Evolutionary conservation across 2,888 invertebrate species (phyloP).

Genomic region (Abrostola tripartita): DNA sequence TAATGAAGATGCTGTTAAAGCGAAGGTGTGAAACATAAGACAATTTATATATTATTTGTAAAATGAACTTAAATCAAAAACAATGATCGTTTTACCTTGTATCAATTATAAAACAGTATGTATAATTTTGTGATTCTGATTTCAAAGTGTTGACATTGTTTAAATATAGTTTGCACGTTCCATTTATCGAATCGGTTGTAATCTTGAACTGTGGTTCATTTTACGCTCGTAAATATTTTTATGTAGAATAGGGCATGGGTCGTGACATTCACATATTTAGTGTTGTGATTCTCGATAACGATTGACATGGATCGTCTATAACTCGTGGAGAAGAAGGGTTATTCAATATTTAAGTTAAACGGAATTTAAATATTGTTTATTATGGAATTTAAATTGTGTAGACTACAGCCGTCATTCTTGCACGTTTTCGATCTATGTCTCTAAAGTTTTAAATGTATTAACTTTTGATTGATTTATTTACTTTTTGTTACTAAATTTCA

Average conservation of each 20-base stretch:
- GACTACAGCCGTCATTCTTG: too few relatives aligned
- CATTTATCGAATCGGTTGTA: conserved; percentile 35
- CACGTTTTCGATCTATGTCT: too few relatives aligned
- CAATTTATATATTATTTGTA: conserved; percentile 28
- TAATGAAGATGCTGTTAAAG: conserved; percentile 17
- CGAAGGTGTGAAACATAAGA: neutral
- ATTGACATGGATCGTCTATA: conserved; percentile 14
- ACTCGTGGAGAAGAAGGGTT: neutral
- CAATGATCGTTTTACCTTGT: conserved; percentile 16
- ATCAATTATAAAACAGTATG: too few relatives aligned
- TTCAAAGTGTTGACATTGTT: too few relatives aligned
- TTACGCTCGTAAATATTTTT: conserved; percentile 42
- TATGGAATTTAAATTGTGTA: too few relatives aligned
- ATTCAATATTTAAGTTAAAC: neutral
- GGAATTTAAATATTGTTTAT: too few relatives aligned
- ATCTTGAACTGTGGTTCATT: conserved; percentile 53
- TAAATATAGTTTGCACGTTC: conserved; percentile 31
- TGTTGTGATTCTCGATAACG: conserved; percentile 39
- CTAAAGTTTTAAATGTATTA: too few relatives aligned
- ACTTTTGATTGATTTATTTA: too few relatives aligned
- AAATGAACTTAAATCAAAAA: conserved; percentile 5
- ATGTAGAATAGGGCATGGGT: conserved; percentile 41
- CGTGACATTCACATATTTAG: conserved; percentile 49
- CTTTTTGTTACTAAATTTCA: too few relatives aligned
- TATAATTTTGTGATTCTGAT: too few relatives aligned